Evolutionary conservation across 2,888 invertebrate species (phyloP).

Genomic region (Portevinia maculata): DNA sequence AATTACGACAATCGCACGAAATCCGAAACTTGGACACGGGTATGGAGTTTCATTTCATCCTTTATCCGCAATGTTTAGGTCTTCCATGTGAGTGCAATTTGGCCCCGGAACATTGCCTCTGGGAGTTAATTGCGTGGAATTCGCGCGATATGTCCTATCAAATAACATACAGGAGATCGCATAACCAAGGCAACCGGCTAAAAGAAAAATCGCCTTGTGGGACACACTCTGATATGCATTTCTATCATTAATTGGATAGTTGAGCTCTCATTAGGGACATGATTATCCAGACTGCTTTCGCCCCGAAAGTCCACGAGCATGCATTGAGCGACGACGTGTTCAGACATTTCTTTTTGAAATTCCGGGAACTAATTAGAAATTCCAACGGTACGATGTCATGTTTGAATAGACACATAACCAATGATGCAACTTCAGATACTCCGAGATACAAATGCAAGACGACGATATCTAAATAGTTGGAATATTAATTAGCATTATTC

Average conservation of each 20-base stretch:
- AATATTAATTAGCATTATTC: too few species aligned
- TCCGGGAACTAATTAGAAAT: constrained; percentile 29
- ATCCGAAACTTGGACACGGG: constrained; percentile 60
- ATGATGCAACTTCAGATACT: constrained; percentile 13
- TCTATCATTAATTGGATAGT: constrained; percentile 62
- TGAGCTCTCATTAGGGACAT: constrained; percentile 18
- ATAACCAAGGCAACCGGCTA: background rate
- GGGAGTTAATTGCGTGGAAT: constrained; percentile 70
- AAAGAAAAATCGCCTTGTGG: constrained; percentile 10
- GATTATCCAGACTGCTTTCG: constrained; percentile 8
- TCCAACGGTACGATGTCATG: constrained; percentile 24
- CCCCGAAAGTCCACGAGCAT: background rate
- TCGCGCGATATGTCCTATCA: constrained; percentile 57
- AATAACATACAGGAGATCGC: too few species aligned
- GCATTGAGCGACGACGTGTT: background rate
- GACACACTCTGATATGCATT: constrained; percentile 38
- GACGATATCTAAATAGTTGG: background rate
- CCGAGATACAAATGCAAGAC: background rate
- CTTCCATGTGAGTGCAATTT: constrained; percentile 42
- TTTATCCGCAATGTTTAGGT: constrained; percentile 25
- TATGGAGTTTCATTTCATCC: constrained; percentile 58
- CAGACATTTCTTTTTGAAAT: background rate
- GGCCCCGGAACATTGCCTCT: constrained; percentile 36
- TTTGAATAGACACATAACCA: constrained; percentile 20
- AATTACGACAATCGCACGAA: constrained; percentile 55